Conservation (phyloP, 2,797 vertebrate species). For the Pangasius macronema region DNA sequence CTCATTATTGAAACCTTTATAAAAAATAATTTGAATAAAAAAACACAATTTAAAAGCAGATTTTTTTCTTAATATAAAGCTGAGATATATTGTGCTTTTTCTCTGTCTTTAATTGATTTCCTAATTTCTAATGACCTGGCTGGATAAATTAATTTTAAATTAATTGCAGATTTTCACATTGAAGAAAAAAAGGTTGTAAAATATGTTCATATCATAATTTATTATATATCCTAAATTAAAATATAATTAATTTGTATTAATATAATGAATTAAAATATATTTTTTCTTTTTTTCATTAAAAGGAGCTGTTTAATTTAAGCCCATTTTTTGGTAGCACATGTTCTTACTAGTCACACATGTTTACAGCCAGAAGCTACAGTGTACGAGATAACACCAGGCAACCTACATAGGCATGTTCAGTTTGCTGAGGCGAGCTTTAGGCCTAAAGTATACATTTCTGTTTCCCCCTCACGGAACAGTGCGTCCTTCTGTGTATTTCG, state of each 20-base stretch:
- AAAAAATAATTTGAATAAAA: background rate
- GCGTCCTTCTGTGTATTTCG: background rate
- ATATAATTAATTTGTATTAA: background rate
- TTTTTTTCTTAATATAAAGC: background rate
- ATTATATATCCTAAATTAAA: too few species aligned
- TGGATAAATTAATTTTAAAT: background rate
- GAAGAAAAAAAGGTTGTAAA: background rate
- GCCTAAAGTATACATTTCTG: background rate
- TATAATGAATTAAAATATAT: background rate
- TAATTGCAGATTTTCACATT: fast-evolving
- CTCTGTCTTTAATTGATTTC: background rate
- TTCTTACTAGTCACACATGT: background rate
- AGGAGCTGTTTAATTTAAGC: background rate
- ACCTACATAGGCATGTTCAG: background rate
- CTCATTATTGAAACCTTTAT: background rate
- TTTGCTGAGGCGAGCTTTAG: background rate
- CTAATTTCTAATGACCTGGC: background rate
- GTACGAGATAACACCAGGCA: background rate
- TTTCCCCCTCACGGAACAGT: background rate
- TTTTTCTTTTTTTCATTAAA: background rate
- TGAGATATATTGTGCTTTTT: background rate
- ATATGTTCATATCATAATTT: background rate
- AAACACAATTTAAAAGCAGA: background rate
- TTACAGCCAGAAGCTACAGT: background rate
- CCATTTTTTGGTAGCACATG: background rate